These are phyloP conservation scores for Siphlonurus alternatus DNA, from an alignment of 2,888 invertebrate species.

Conservation along the genomic window DNA sequence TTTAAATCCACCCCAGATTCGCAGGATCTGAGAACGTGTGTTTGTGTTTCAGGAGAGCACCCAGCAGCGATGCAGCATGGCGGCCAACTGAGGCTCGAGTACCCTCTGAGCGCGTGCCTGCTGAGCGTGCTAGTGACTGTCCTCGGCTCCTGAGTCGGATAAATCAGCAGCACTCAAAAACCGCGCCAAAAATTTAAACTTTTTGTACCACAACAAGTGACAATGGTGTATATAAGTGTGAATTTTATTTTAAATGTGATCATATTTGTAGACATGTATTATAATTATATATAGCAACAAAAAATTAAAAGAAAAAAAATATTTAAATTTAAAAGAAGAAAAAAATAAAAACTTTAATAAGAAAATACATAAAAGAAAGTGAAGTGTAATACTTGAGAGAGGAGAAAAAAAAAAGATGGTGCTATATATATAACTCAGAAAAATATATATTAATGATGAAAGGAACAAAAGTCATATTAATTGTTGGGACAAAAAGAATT, in stretches of 20 bases:
- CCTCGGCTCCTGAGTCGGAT: constrained; percentile 20
- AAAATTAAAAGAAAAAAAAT: neutral
- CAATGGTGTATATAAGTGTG: neutral
- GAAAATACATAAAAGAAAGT: neutral
- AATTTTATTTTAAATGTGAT: neutral
- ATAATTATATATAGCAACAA: neutral
- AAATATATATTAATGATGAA: neutral
- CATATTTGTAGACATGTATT: neutral
- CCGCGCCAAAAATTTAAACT: too few species aligned
- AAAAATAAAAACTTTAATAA: neutral
- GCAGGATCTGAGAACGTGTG: too few species aligned
- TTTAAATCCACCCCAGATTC: too few species aligned
- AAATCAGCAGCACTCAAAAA: neutral
- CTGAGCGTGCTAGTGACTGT: constrained; percentile 46
- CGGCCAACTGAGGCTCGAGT: constrained; percentile 48
- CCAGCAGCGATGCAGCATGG: constrained; percentile 78
- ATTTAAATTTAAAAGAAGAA: neutral
- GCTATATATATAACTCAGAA: neutral
- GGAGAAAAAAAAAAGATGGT: neutral
- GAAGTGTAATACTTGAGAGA: neutral
- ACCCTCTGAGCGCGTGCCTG: constrained; percentile 51
- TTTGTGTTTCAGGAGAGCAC: constrained; percentile 47
- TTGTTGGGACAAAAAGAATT: neutral
- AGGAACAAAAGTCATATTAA: neutral
- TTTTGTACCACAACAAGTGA: too few species aligned